Evolutionary conservation across 2,113 vertebrate species (phyloP), one percentile per base, ranked within the genome.

Genomic region (Corvus cornix): DNA sequence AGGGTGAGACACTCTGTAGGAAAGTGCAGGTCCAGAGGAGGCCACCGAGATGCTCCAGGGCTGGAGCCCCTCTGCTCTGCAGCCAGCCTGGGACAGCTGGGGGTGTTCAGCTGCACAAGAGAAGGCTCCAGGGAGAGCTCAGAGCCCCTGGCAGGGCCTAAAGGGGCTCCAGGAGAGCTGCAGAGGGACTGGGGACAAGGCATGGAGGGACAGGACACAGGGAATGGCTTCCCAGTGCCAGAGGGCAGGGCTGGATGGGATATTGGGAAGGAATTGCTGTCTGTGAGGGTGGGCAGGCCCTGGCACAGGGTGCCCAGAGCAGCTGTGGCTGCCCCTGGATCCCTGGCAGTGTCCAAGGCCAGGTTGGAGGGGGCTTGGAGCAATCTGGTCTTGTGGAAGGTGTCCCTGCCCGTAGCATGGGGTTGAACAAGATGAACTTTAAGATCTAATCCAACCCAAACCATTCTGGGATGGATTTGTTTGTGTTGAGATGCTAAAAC

Each of bases 401-500:
- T 51, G 35, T 51, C 22, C 35, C 46, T 77, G 46, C 22, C 28
- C 28, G 13, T 41, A 17, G 35, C 46, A 51, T 10, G 3, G 6
- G 4, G 4, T 39, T 3, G 22, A 5, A 20, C 4, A 2, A 1
- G 21, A 31, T 26, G 13, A 49, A 3, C 13, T 26, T 33, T 39
- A 16, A 24, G 10, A 23, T 33, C 22, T 2, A 4, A 28, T 62
- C 10, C 46, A 51, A 33, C 23, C 13, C 35, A 41, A 63, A 41
- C 13, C 13, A 27, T 63, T 41, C 35, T 51, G 19, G 49, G 35
- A 41, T 3, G 16, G 33, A n/a, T 51, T 60, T 55, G 1, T 55
- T 51, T 51, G 20, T 64, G 24, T 6, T 66, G 19, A 75, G 56
- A 67, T n/a, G 13, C 17, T 70, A 46, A 46, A 78, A 72, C 26